Conservation (phyloP, 2,113 vertebrate genomes). For the Circaetus cinerascens region DNA sequence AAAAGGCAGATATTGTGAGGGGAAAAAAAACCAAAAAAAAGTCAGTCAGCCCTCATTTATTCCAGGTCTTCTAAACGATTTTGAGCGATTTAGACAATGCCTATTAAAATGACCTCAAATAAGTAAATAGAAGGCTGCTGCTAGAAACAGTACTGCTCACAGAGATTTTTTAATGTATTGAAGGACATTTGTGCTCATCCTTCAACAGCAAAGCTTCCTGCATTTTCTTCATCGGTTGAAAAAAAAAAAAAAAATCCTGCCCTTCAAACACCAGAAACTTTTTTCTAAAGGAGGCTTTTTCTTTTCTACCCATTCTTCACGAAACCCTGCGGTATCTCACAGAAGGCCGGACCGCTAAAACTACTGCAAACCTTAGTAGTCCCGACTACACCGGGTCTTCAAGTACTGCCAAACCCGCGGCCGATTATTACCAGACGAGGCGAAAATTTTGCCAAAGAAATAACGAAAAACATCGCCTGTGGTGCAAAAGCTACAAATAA, state of each 20-base stretch:
- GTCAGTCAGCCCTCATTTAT: not conserved
- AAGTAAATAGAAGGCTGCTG: not conserved
- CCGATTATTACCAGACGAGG: not conserved
- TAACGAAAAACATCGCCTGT: not conserved
- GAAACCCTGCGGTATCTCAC: not conserved
- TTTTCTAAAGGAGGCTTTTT: rapidly evolving
- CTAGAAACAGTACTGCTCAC: rapidly evolving
- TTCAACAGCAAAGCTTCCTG: not conserved
- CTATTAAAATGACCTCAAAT: not conserved
- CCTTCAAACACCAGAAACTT: not conserved
- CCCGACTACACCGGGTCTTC: rapidly evolving
- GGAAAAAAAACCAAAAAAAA: too few relatives aligned
- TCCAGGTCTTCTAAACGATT: not conserved
- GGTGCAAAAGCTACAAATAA: not conserved
- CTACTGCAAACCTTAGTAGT: not conserved
- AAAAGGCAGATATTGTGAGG: not conserved
- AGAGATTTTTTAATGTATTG: rapidly evolving
- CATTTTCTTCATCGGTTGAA: rapidly evolving
- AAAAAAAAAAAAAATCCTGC: not conserved
- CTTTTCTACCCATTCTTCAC: too few relatives aligned
- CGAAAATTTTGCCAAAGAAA: not conserved
- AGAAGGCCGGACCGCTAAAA: not conserved
- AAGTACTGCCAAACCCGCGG: not conserved
- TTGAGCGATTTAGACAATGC: rapidly evolving
- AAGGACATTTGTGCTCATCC: not conserved